These are phyloP conservation scores for Bujurquina vittata DNA, from an alignment of 2,113 vertebrate species.

Conservation along the genomic window DNA sequence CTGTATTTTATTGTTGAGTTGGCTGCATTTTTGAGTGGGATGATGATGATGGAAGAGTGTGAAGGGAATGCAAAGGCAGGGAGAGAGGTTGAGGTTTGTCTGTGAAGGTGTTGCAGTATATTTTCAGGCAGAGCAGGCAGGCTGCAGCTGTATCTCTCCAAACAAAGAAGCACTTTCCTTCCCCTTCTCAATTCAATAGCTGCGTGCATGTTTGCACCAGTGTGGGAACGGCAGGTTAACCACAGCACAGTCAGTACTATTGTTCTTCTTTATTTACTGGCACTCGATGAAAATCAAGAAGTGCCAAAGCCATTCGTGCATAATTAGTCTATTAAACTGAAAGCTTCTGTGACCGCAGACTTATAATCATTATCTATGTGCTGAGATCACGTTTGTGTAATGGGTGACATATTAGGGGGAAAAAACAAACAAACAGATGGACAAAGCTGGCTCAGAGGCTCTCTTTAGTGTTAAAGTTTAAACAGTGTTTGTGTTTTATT, in stretches of 20 bases:
- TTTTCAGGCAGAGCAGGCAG: slow-evolving; percentile 43
- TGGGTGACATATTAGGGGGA: neutral
- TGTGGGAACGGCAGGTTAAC: slow-evolving; percentile 73
- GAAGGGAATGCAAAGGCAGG: neutral
- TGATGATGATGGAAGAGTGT: neutral
- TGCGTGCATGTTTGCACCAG: slow-evolving; percentile 53
- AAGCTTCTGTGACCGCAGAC: slow-evolving; percentile 45
- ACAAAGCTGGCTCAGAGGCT: neutral
- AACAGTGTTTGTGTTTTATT: neutral
- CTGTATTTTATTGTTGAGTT: neutral
- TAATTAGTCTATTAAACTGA: slow-evolving; percentile 41
- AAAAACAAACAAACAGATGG: neutral
- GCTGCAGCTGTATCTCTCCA: slow-evolving; percentile 68
- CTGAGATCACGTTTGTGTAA: slow-evolving; percentile 25
- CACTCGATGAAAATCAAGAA: slow-evolving; percentile 80
- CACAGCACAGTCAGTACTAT: slow-evolving; percentile 66
- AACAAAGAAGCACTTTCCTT: slow-evolving; percentile 83
- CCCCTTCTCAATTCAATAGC: slow-evolving; percentile 82
- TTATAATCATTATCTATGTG: slow-evolving; percentile 35
- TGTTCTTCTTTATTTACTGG: slow-evolving; percentile 82
- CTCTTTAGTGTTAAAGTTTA: neutral
- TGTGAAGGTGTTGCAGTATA: slow-evolving; percentile 41
- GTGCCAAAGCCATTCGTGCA: slow-evolving; percentile 63
- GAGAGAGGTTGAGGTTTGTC: neutral
- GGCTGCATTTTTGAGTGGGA: neutral